Evolutionary conservation across 2,888 invertebrate species (phyloP), one percentile per base, ranked within the genome.

Genomic region (Temnothorax ravouxi): DNA sequence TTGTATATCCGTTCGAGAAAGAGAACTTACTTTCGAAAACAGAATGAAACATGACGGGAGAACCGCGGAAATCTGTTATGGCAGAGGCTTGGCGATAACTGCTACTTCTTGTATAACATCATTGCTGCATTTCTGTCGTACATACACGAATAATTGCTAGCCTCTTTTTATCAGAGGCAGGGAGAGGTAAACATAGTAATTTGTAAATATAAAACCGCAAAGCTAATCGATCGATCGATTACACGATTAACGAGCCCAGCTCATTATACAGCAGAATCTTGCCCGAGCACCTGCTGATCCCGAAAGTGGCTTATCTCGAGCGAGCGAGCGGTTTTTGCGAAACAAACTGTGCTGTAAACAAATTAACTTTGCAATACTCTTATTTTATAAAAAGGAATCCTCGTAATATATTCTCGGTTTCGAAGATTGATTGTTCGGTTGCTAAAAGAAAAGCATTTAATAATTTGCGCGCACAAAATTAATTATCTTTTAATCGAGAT

Each of bases 211-310:
- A 84, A 88, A 86, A 82, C 72, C 81, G 69, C 80, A 71, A 72
- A 47, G 86, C 85, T 79, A 66, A 34, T 64, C 80, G 87, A 86
- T 86, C 83, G 86, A 83, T 79, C 80, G 87, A 84, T 85, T 85
- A 85, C 84, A 72, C 72, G 82, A 87, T 87, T 84, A 76, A 72
- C 82, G 44, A 80, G 83, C 66, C 83, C 86, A 67, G 50, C 80
- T 83, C 81, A 82, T 89, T 89, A 84, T 83, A 76, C 83, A 75
- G 80, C 77, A 85, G 84, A 89, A 89, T 89, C 88, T 85, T 87
- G 83, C 62, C 21, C 81, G 34, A 44, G 79, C 90, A 90, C 85
- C 90, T 90, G 90, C 87, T 69, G 29, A 54, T 29, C 41, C 15
- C n/a, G 8, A 69, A 74, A 56, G 5, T 56, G 52, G 41, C 25